phyloP scores from a whole-genome alignment of 2,113 vertebrate genomes.

The Sorex araneus region DNA sequence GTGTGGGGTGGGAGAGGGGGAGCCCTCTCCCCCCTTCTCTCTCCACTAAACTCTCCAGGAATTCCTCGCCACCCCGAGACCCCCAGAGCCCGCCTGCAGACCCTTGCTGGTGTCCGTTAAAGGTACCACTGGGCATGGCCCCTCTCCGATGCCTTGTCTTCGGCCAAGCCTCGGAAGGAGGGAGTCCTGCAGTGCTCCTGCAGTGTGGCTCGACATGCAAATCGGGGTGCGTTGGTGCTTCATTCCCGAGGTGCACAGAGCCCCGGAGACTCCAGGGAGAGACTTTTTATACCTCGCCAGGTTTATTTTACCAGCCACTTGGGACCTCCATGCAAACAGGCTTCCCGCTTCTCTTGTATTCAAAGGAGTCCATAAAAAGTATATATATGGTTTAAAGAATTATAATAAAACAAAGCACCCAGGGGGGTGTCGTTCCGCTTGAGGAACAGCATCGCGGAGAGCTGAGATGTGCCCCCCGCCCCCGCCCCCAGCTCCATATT shows the following conservation, averaged over 20 bases:
- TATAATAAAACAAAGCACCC: conserved; percentile 56
- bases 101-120: fast-evolving
- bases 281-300: conserved; percentile 58
- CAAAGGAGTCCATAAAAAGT: conserved; percentile 65
- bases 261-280: conserved; percentile 22
- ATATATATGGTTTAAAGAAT: conserved; percentile 59
- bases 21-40: not conserved
- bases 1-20: too few species aligned
- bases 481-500: not conserved
- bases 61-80: too few species aligned
- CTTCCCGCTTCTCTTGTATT: conserved; percentile 70
- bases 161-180: not conserved
- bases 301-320: conserved; percentile 71
- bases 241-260: not conserved
- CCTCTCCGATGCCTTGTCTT: fast-evolving
- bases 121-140: not conserved
- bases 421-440: not conserved
- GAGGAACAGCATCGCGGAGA: not conserved
- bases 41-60: not conserved
- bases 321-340: conserved; percentile 68
- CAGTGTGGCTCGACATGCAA: not conserved
- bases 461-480: not conserved
- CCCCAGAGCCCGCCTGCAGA: not conserved
- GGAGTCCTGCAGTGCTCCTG: fast-evolving
- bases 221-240: not conserved